A percentile compares a stretch with the other conserved stretches of the same genome.
Evolutionary conservation across 2,797 vertebrate genomes (phyloP).

Genomic region (Cephalopachus bancanus): DNA sequence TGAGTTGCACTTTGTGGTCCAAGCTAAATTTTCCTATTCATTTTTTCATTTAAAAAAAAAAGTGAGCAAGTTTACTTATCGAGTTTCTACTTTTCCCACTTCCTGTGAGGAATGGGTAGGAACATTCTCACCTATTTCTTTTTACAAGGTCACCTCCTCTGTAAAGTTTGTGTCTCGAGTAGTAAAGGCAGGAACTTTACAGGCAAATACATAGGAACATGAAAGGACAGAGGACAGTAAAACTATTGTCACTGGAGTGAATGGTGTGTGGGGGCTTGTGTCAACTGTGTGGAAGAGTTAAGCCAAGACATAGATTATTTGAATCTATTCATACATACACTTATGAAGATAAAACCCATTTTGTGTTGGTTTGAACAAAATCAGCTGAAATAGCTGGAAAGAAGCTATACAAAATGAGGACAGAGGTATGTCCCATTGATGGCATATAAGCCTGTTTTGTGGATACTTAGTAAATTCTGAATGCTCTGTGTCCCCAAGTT

Average conservation of each 20-base stretch:
- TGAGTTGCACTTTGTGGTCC: background rate
- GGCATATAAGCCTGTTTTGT: background rate
- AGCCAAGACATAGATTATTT: background rate
- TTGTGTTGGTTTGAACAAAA: background rate
- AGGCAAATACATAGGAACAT: background rate
- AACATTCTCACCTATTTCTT: background rate
- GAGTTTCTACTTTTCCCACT: background rate
- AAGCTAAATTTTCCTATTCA: background rate
- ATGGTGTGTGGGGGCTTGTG: background rate
- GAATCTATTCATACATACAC: background rate
- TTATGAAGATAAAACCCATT: background rate
- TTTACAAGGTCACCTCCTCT: background rate
- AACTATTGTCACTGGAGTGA: background rate
- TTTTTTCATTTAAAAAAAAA: background rate
- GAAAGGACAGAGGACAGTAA: background rate
- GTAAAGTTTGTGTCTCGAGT: background rate
- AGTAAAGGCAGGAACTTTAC: background rate
- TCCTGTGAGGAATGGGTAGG: background rate
- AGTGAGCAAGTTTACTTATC: background rate
- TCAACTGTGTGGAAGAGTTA: background rate
- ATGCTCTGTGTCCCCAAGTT: slow-evolving; percentile 20
- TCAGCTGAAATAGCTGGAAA: background rate
- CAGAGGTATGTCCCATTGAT: background rate
- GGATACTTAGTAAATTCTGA: background rate
- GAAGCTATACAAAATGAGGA: background rate